phyloP scores from a whole-genome alignment of 2,113 vertebrate species.

The Hemiscyllium ocellatum region DNA sequence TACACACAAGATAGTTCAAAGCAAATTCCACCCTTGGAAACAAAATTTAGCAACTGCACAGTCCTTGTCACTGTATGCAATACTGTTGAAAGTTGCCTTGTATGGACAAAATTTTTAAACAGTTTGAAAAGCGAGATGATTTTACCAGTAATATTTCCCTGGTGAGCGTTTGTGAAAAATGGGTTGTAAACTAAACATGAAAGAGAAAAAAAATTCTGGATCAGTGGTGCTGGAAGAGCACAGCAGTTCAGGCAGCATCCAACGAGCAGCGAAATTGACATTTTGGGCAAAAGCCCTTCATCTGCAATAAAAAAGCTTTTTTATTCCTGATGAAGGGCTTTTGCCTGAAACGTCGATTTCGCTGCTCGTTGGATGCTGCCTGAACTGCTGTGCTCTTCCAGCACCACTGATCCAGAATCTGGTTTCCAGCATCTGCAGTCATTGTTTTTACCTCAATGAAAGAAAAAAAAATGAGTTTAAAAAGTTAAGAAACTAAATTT shows the following conservation, averaged over 20 bases:
- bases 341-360: no score
- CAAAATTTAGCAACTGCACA: background rate
- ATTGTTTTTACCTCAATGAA: no score
- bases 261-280: no score
- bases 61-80: background rate
- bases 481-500: background rate
- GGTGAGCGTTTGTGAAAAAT: background rate
- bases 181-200: background rate
- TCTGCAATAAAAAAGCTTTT: no score
- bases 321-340: no score
- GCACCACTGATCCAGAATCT: no score
- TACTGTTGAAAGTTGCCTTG: background rate
- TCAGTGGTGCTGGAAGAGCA: no score
- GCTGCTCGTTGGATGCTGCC: no score
- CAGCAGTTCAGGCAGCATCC: no score
- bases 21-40: background rate
- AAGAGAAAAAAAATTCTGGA: slow-evolving; percentile 9
- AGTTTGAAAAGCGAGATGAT: background rate
- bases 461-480: slow-evolving; percentile 28
- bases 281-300: no score
- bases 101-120: background rate
- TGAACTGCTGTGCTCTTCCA: no score
- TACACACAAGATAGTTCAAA: background rate
- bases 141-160: background rate
- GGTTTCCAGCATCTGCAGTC: no score